Evolutionary conservation across 2,888 invertebrate genomes (phyloP).

Genomic region (Pristionchus entomophagus): DNA sequence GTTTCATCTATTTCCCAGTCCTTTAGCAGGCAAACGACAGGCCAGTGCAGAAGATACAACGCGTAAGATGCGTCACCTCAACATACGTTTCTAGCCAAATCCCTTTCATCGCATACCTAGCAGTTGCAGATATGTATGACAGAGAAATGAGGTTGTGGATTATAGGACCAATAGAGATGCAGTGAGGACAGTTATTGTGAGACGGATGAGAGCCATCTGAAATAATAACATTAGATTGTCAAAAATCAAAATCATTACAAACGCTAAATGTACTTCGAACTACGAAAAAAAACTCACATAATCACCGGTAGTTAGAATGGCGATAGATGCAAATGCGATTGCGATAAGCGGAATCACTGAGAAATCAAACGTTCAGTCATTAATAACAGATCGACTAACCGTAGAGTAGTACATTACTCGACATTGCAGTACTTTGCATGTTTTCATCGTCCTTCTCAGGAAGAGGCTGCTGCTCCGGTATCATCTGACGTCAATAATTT

Average conservation of each 20-base stretch:
- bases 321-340: background rate
- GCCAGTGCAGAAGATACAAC: background rate
- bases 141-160: background rate
- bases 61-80: slow-evolving; percentile 2
- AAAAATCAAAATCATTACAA: background rate
- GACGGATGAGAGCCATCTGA: background rate
- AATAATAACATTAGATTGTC: background rate
- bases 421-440: no score
- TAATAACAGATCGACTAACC: no score
- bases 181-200: background rate
- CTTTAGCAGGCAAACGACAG: background rate
- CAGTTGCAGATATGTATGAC: background rate
- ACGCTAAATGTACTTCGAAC: no score
- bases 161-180: background rate
- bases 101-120: background rate
- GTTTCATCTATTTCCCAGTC: background rate
- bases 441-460: no score
- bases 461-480: background rate
- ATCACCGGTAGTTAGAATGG: background rate
- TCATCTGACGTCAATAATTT: background rate
- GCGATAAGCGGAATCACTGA: background rate
- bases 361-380: background rate
- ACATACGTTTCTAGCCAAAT: background rate
- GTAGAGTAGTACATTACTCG: no score
- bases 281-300: background rate